A percentile compares a stretch with the other conserved stretches of the same genome.
phyloP scores from a whole-genome alignment of 2,113 vertebrate species.

The Sorex fumeus region DNA sequence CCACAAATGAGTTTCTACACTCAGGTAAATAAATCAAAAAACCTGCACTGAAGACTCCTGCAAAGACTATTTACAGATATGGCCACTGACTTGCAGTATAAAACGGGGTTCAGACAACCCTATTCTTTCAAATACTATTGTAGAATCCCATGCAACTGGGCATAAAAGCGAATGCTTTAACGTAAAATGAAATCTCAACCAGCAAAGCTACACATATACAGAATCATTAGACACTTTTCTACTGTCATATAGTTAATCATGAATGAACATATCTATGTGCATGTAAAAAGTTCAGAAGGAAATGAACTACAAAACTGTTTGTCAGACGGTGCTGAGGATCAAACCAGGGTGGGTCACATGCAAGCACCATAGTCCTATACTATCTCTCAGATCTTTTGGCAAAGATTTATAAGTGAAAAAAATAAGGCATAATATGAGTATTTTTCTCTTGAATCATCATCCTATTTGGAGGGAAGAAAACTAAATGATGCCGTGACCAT shows the following conservation, averaged over 20 bases:
- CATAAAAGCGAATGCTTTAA: slow-evolving; percentile 8
- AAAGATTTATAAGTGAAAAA: not conserved
- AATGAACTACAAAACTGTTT: not conserved
- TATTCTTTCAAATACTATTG: not conserved
- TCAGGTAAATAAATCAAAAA: not conserved
- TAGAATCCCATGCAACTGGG: not conserved
- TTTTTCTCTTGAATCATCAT: not conserved
- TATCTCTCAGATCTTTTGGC: no score
- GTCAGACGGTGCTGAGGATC: no score
- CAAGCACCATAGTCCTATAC: no score
- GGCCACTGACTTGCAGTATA: not conserved
- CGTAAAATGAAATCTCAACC: not conserved
- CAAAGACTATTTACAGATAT: not conserved
- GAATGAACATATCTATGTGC: not conserved
- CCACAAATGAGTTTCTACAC: not conserved
- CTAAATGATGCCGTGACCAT: not conserved
- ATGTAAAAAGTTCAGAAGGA: no score
- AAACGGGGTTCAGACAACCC: not conserved
- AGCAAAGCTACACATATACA: not conserved
- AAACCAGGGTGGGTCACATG: no score
- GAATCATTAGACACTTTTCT: slow-evolving; percentile 11
- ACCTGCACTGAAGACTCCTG: not conserved
- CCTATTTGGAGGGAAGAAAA: slow-evolving; percentile 1
- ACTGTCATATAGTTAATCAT: not conserved
- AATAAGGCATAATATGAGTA: not conserved